phyloP scores from a whole-genome alignment of 1,140 invertebrate genomes.

The Solenopsis invicta region DNA sequence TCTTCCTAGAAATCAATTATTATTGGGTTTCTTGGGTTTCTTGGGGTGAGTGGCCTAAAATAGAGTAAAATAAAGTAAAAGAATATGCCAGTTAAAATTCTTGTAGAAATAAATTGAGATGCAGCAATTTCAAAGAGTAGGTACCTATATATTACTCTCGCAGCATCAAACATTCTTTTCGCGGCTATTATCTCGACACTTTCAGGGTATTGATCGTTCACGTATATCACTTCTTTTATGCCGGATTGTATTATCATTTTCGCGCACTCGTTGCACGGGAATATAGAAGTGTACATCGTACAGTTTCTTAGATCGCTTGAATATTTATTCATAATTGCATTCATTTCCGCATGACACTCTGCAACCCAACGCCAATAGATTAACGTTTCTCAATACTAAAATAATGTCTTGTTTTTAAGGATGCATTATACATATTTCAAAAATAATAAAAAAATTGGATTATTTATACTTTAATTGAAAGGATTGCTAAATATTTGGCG shows the following conservation, averaged over 20 bases:
- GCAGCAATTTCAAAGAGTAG: constrained; percentile 37
- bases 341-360: constrained; percentile 99
- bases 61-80: constrained; percentile 40
- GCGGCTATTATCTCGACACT: constrained; percentile 91
- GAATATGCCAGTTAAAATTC: neutral
- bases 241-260: constrained; percentile 99
- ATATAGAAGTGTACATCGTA: constrained; percentile 94
- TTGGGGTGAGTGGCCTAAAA: constrained; percentile 90
- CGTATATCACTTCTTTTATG: constrained; percentile 93
- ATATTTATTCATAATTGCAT: constrained; percentile 98
- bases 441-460: too few species aligned
- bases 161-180: constrained; percentile 90
- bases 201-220: constrained; percentile 92
- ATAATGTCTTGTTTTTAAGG: neutral
- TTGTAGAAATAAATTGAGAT: constrained; percentile 2
- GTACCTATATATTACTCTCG: constrained; percentile 90
- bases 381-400: neutral
- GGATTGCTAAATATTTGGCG: too few species aligned
- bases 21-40: constrained; percentile 88
- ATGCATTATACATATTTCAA: too few species aligned
- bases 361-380: constrained; percentile 81
- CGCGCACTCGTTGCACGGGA: constrained; percentile 98
- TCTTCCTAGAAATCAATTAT: constrained; percentile 91
- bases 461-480: too few species aligned
- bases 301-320: constrained; percentile 92